Base-by-base conservation (phyloP, 2,113 vertebrate species). In the Ptyas mucosa region DNA sequence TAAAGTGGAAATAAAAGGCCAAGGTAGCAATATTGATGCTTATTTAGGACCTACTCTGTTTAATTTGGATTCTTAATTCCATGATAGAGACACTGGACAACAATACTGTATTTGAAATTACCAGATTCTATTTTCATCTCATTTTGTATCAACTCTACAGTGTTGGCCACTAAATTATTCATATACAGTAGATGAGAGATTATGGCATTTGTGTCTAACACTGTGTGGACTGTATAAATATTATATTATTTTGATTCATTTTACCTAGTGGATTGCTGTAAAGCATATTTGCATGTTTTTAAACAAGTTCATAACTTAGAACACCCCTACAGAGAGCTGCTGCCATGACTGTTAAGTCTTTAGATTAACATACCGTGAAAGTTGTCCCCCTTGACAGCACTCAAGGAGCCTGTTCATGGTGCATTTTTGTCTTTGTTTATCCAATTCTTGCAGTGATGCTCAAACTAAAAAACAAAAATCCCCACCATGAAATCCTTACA, bases 381-480 rank as follows among this genome's bases (percentile, higher is more conserved):
- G 85, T 85, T 64, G 23, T 53, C 64, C 87, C 93, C 43, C 93
- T 94, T 92, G 87, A 94, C 92, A 90, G 91, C 94, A 92, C 20
- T 95, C 95, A 93, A 91, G 34, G 43, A 92, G 87, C n/a, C 89
- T 92, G 75, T 7, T 95, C 54, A 93, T 34, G 53, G 87, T 85
- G 34, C 64, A 61, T 46, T 95, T 95, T 95, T 54, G 14, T 88
- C 90, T 93, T 93, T 94, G 87, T 54, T 95, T 93, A 93, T 94
- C 57, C 85, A 92, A 88, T 94, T 95, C 85, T 89, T 91, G 89
- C n/a, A 94, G 69, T 43, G 89, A 49, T 87, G 91, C 54, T 94
- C 90, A 94, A 94, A 92, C 34, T 87, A 5, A 93, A 94, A 96
- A 94, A 23, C 26, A 94, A 90, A 96, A 95, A 55, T 5, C 12